phyloP scores from a whole-genome alignment of 2,113 vertebrate genomes.

The Isichthys henryi region DNA sequence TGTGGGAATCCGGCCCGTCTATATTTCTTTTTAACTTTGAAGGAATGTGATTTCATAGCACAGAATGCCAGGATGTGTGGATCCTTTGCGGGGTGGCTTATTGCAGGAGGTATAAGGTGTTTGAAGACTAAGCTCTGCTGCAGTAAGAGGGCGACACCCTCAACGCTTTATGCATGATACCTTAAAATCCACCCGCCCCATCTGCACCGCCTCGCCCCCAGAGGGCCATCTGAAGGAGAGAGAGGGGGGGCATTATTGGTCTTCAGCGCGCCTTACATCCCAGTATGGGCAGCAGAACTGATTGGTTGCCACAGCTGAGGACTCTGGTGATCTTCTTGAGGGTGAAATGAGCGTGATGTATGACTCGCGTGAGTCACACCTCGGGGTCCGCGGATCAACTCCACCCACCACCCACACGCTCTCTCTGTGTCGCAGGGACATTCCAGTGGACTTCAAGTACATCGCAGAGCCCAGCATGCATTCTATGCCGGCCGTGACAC shows the following conservation, averaged over 20 bases:
- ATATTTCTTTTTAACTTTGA: neutral
- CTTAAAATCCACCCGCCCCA: neutral
- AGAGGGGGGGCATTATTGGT: neutral
- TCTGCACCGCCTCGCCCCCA: no score
- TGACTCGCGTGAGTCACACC: neutral
- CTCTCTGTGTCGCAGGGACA: conserved; percentile 73
- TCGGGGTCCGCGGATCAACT: neutral
- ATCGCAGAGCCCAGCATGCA: conserved; percentile 99
- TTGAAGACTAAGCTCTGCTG: neutral
- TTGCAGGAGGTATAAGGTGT: neutral
- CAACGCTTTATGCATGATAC: neutral
- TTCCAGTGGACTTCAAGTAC: conserved; percentile 98
- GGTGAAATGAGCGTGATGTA: neutral
- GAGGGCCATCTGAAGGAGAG: neutral
- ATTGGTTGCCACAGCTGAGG: neutral
- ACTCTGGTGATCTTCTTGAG: neutral
- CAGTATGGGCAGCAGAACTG: neutral
- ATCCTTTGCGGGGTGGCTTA: neutral
- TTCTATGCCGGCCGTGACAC: conserved; percentile 96
- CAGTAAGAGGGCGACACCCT: no score
- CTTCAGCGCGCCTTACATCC: neutral
- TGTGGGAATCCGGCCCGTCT: neutral
- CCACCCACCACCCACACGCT: no score
- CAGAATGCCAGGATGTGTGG: neutral
- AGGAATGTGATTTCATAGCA: neutral